Evolutionary conservation across 37 sponge, comb jelly and placozoan genomes (phyloP).

Genomic region (Halisarca cf. caerulea): DNA sequence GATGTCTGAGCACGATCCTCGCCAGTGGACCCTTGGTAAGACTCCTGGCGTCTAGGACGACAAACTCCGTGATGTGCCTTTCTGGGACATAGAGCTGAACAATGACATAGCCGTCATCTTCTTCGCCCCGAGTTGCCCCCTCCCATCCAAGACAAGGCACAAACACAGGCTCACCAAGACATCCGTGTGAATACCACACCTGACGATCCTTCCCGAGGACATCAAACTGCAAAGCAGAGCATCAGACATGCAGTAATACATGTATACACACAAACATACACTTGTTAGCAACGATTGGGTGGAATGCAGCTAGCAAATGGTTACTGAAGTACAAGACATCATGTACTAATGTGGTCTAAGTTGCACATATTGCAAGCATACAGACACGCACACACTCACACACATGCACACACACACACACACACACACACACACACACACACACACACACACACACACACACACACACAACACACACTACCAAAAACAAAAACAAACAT

Average conservation of each 20-base stretch:
- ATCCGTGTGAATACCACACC: conserved; percentile 88
- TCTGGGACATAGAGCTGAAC: conserved; percentile 81
- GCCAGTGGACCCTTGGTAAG: conserved; percentile 79
- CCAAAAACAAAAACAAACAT: too few relatives aligned
- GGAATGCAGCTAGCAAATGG: too few relatives aligned
- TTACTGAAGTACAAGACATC: too few relatives aligned
- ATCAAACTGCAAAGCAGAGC: conserved; percentile 57
- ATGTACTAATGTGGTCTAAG: too few relatives aligned
- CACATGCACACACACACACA: too few relatives aligned
- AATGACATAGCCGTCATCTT: conserved; percentile 90
- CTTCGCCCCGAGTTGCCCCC: conserved; percentile 43
- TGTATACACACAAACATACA: too few relatives aligned
- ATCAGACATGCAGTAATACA: too few relatives aligned
- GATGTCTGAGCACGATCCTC: conserved; percentile 77
- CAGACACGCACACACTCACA: too few relatives aligned
- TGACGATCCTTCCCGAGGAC: conserved; percentile 37
- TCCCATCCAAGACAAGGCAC: conserved; percentile 70
- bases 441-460: too few relatives aligned
- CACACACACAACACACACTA: neutral
- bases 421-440: neutral
- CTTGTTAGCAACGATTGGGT: too few relatives aligned
- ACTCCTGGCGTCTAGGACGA: conserved; percentile 75
- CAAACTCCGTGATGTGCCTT: conserved; percentile 79
- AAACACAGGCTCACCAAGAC: conserved; percentile 87
- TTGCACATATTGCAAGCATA: too few relatives aligned